Evolutionary conservation across 2,113 vertebrate species (phyloP), one percentile per base, ranked within the genome.

Genomic region (Tylochromis polylepis): DNA sequence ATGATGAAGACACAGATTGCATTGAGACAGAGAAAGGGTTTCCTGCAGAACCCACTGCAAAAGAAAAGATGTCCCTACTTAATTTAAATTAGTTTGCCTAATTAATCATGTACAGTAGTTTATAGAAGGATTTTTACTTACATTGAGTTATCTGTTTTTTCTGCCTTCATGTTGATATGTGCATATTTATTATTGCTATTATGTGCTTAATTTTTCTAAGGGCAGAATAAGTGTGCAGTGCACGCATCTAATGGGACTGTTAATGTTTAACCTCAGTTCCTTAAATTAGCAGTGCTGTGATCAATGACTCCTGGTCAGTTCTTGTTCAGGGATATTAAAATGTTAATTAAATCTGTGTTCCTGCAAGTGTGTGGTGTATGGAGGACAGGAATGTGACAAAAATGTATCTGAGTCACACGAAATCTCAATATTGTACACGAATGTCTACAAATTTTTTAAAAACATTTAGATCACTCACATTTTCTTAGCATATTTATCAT

Each of bases 181-280:
- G n/a, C 65, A 70, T 70, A 24, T 43, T 70, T 43, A 15, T 43
- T 70, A 41, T 67, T 70, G n/a, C 4, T 70, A 70, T 43, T 24
- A 43, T 43, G 36, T 24, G n/a, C 36, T 6, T 70, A 0, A 70
- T 43, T 70, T 43, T 10, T 70, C 12, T 6, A 36, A 43, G n/a
- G 20, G 62, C 12, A 70, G 67, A 18, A 7, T 27, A 72, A 18
- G 12, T 70, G 36, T 43, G 38, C 36, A 43, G 6, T 43, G 36
- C 65, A 16, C 24, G 7, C 0, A 27, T 43, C 38, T 70, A 43
- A 70, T 65, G 6, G 34, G 34, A 67, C 11, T 38, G n/a, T 22
- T 41, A 41, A 67, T 27, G 67, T 46, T 46, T 72, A 27, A 72
- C 38, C 41, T 46, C 38, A 46, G 22, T 46, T 72, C 3, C 38